Base-by-base conservation (phyloP, 2,888 invertebrate species). In the Thymelicus lineola region DNA sequence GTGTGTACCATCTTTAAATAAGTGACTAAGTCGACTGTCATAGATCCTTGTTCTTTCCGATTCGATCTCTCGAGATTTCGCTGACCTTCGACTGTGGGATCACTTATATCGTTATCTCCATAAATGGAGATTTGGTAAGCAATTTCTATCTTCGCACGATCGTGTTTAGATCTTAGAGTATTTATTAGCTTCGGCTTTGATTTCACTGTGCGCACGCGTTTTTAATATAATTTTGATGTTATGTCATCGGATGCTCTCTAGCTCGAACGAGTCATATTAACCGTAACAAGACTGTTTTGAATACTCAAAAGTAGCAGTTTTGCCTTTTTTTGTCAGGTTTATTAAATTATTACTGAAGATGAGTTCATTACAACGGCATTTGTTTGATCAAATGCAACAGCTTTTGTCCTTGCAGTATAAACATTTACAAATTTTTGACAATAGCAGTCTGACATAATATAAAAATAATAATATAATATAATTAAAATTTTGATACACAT, bases 61-160 rank as follows among this genome's bases (percentile, higher is more conserved):
- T 59, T 68, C 62, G 62, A 68, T 71, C 66, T 70, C 15, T 57
- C 38, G 57, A 64, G 63, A 64, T 61, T 62, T 69, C 28, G 35
- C 42, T 42, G 66, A 28, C 28, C 55, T 50, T 64, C 69, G 63
- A 69, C 63, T 50, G 76, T 82, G 87, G 86, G 86, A 87, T 83
- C 87, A 87, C 80, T 80, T 78, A 55, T 61, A 62, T 68, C 80
- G 89, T 90, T 90, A 90, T 91, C 90, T 89, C 81, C 89, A 89
- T 79, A 89, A 88, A 89, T 91, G 90, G 87, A 86, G 91, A 90
- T 87, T 89, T 81, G 81, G 59, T 70, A 58, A 57, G 57, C 35
- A 35, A 75, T 77, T 80, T 74, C 28, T 59, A 57, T 66, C 61
- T 70, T 64, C 55, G 71, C 71, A 71, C 71, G 70, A 69, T 69